Percentiles rank a stretch among this genome's conserved stretches.
Evolutionary conservation across 2,113 vertebrate genomes (phyloP).

Genomic region (Gobiocypris rarus): DNA sequence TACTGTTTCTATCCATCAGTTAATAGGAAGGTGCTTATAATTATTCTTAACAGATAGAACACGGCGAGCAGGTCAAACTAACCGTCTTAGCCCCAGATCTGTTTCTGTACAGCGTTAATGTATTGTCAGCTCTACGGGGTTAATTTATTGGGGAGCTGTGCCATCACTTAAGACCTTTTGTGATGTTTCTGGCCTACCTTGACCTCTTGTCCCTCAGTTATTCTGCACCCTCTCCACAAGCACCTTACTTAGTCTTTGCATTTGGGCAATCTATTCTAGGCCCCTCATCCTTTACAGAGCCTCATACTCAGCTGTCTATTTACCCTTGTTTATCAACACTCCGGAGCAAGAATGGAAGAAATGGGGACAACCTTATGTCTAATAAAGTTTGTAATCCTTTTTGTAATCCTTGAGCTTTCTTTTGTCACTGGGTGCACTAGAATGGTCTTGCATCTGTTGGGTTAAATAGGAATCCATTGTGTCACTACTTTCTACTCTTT

Average conservation of each 20-base stretch:
- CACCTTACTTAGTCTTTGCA: conserved; percentile 50
- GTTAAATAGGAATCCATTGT: background rate
- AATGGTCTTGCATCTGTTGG: conserved; percentile 43
- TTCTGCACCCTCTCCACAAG: conserved; percentile 32
- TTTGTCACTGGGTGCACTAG: conserved; percentile 47
- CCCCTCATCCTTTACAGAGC: conserved; percentile 22
- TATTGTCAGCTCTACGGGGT: background rate
- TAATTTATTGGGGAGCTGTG: conserved; percentile 14
- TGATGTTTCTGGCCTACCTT: conserved; percentile 5
- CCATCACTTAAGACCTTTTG: conserved; percentile 7
- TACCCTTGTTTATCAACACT: conserved; percentile 13
- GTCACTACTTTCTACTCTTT: background rate
- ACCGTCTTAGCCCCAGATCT: background rate
- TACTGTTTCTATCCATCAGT: background rate
- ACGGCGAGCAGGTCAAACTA: background rate
- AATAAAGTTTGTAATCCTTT: conserved; percentile 47
- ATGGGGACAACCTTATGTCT: conserved; percentile 18
- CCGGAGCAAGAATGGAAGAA: conserved; percentile 29
- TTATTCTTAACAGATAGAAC: background rate
- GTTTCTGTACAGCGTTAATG: background rate
- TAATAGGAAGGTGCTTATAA: background rate
- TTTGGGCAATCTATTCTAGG: conserved; percentile 52
- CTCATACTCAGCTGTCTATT: conserved; percentile 56
- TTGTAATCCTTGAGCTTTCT: conserved; percentile 36
- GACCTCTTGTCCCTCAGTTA: conserved; percentile 9